Base-by-base conservation (phyloP, 2,888 invertebrate species). In the Callosobruchus maculatus region DNA sequence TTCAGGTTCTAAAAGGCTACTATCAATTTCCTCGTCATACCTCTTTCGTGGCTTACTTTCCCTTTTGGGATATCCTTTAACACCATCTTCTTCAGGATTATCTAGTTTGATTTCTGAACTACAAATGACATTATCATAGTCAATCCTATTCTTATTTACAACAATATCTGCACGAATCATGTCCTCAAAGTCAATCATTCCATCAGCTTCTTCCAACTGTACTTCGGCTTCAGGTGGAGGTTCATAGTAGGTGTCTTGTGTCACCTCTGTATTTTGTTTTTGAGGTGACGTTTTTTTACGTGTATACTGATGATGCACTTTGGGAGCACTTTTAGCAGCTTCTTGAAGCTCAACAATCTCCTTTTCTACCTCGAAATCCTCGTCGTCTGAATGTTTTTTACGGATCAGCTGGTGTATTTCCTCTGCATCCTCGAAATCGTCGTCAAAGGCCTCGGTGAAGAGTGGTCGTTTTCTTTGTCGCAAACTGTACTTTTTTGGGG, bases 361-460 rank as follows among this genome's bases (percentile, higher is more conserved):
- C 21, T 76, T 77, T 71, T 81, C 79, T n/a, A 81, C 79, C 30
- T 82, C 77, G 72, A 81, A 83, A 74, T 83, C 83, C 68, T 83
- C 82, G 73, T 83, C 83, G 22, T 82, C 82, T 0, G 80, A 78
- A 22, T 76, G 73, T 20, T 69, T 75, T 70, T 72, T 74, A 20
- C 75, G 74, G 22, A 75, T 49, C 20, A 85, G 83, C 7, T 70
- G 22, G 20, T 74, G 68, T 70, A 75, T 75, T 68, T 85, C 86
- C 74, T 87, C 85, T 31, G 86, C 83, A 67, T 88, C 88, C 21
- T 86, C 87, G 20, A 87, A 86, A 76, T 89, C 89, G 78, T 90
- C 89, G 76, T 89, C 89, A 77, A 89, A 90, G 82, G 89, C 81
- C 71, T 79, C 76, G 70, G 76, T 81, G 71, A 82, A 80, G 68